These are phyloP conservation scores for Sebastes aleutianus DNA, from an alignment of 2,797 vertebrate species.

Conservation along the genomic window DNA sequence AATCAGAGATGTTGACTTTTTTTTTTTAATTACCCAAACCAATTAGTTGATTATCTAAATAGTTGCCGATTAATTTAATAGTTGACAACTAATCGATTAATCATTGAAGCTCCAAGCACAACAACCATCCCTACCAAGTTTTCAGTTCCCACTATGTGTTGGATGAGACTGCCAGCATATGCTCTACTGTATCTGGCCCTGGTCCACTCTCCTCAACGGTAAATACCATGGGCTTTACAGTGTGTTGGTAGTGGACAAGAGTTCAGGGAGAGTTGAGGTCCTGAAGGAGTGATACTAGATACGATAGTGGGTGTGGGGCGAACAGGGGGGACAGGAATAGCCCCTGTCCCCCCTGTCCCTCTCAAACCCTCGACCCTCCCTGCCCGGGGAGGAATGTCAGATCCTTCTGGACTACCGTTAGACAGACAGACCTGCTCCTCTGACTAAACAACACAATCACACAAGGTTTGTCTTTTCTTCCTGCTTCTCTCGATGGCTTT, in stretches of 20 bases:
- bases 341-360: conserved; percentile 19
- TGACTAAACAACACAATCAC: conserved; percentile 41
- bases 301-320: conserved; percentile 46
- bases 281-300: conserved; percentile 66
- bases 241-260: conserved; percentile 22
- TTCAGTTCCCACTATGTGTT: neutral
- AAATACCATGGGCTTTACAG: conserved; percentile 33
- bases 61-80: no score
- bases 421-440: conserved; percentile 57
- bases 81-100: no score
- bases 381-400: conserved; percentile 64
- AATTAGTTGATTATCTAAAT: no score
- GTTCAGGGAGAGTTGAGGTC: conserved; percentile 55
- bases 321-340: conserved; percentile 74
- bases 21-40: no score
- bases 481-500: conserved; percentile 20
- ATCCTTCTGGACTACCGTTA: conserved; percentile 46
- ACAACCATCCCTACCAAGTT: neutral
- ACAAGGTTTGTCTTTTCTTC: conserved; percentile 62
- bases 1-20: no score
- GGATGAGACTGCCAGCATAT: neutral
- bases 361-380: conserved; percentile 24
- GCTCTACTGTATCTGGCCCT: conserved; percentile 18
- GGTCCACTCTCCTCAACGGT: conserved; percentile 17
- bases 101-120: neutral